A percentile compares a stretch with the other conserved stretches of the same genome.
phyloP scores from a whole-genome alignment of 64 coral and sea anemone genomes.

The Dendrophyllia cribrosa region DNA sequence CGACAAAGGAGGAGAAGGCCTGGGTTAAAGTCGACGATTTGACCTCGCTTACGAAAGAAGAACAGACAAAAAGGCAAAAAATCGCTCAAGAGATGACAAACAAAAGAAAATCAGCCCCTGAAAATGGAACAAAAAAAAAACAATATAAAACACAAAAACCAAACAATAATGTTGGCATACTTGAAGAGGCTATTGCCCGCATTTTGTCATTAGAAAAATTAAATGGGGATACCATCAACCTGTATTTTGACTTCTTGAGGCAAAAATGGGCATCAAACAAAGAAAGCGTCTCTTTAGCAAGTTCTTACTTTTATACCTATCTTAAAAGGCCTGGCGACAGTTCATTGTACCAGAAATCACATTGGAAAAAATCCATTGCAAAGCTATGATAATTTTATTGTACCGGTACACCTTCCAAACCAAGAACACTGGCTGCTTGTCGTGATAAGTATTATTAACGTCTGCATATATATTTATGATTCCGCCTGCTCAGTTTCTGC shows the following conservation, averaged over 20 bases:
- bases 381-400: constrained; percentile 12
- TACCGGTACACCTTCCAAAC: constrained; percentile 29
- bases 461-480: constrained; percentile 44
- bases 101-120: not conserved
- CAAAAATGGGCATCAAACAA: not conserved
- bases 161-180: constrained; percentile 1
- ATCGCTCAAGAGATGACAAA: not conserved
- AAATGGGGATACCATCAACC: too few species aligned
- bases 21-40: too few species aligned
- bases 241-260: constrained; percentile 6
- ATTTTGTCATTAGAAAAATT: constrained; percentile 43
- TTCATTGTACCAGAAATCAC: too few species aligned
- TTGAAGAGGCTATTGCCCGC: constrained; percentile 12
- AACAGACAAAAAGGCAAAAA: constrained; percentile 33
- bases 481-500: constrained; percentile 16
- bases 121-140: not conserved
- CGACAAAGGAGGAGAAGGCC: too few species aligned
- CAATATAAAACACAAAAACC: not conserved
- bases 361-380: constrained; percentile 25
- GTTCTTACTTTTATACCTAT: constrained; percentile 53
- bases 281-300: constrained; percentile 26
- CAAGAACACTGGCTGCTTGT: constrained; percentile 52
- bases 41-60: constrained; percentile 50
- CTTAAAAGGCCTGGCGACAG: constrained; percentile 10
- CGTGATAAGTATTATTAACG: constrained; percentile 14